These are phyloP conservation scores for Atrina japonica DNA, from an alignment of 2,888 invertebrate genomes.

Conservation along the genomic window DNA sequence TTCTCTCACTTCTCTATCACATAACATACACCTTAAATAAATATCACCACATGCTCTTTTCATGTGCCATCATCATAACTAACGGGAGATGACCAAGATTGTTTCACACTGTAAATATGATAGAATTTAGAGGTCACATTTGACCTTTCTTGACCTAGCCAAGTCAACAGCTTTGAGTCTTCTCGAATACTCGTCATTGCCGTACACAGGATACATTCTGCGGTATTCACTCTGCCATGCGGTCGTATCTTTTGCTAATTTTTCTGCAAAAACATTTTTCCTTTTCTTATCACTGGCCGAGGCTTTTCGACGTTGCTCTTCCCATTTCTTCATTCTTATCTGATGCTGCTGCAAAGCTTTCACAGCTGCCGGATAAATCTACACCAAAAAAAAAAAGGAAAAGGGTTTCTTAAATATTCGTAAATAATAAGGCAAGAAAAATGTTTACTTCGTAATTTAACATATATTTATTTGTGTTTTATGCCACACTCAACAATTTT, in stretches of 20 bases:
- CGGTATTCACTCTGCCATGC: slow-evolving; percentile 64
- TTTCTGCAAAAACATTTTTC: slow-evolving; percentile 53
- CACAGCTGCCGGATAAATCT: slow-evolving; percentile 65
- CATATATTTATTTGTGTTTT: too few species aligned
- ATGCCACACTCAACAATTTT: too few species aligned
- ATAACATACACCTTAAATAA: too few species aligned
- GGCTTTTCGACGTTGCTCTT: slow-evolving; percentile 46
- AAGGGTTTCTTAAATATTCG: not conserved
- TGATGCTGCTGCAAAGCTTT: slow-evolving; percentile 58
- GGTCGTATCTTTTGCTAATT: slow-evolving; percentile 55
- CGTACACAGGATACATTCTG: slow-evolving; percentile 57
- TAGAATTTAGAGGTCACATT: slow-evolving; percentile 13
- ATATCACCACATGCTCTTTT: too few species aligned
- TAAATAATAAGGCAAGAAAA: not conserved
- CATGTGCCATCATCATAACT: too few species aligned
- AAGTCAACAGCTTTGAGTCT: slow-evolving; percentile 11
- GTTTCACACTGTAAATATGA: too few species aligned
- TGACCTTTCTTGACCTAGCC: slow-evolving; percentile 18
- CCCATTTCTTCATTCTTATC: slow-evolving; percentile 47
- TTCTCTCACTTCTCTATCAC: too few species aligned
- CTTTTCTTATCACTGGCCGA: slow-evolving; percentile 54
- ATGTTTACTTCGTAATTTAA: too few species aligned
- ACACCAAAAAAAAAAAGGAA: slow-evolving; percentile 5
- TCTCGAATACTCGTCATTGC: slow-evolving; percentile 52
- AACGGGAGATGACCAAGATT: too few species aligned